phyloP scores from a whole-genome alignment of 2,888 invertebrate genomes.

The Fragum sueziense region DNA sequence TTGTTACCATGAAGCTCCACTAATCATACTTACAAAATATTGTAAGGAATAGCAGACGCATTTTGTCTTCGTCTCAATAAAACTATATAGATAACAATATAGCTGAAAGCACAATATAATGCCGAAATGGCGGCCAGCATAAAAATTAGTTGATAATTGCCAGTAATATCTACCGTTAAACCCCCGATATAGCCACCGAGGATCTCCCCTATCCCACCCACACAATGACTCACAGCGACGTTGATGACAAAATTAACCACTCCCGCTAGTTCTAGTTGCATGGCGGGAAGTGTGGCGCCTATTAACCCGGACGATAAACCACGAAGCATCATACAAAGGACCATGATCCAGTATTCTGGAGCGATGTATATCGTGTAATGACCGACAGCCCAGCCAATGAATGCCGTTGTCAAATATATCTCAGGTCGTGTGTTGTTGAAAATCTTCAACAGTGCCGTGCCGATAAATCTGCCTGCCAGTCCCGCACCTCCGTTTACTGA shows the following conservation, averaged over 20 bases:
- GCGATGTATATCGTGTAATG: conserved; percentile 23
- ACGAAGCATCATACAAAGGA: conserved; percentile 37
- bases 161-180: conserved; percentile 41
- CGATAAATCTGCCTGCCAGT: conserved; percentile 29
- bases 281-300: conserved; percentile 21
- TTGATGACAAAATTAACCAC: conserved; percentile 35
- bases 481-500: conserved; percentile 48
- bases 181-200: conserved; percentile 49
- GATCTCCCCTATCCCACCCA: conserved; percentile 22
- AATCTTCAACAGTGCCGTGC: conserved; percentile 11
- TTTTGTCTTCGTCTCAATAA: background rate
- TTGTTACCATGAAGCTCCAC: no score
- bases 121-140: conserved; percentile 22
- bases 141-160: conserved; percentile 43
- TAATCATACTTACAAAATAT: no score
- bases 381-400: conserved; percentile 24
- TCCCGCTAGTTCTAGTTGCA: conserved; percentile 42
- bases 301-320: conserved; percentile 34
- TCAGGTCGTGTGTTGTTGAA: conserved; percentile 29
- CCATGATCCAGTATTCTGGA: conserved; percentile 28
- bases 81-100: conserved; percentile 16
- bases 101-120: conserved; percentile 13
- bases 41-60: no score
- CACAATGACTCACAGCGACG: conserved; percentile 28
- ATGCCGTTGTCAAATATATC: conserved; percentile 21